phyloP scores from a whole-genome alignment of 2,888 invertebrate species.

The Amblyteles armatorius region DNA sequence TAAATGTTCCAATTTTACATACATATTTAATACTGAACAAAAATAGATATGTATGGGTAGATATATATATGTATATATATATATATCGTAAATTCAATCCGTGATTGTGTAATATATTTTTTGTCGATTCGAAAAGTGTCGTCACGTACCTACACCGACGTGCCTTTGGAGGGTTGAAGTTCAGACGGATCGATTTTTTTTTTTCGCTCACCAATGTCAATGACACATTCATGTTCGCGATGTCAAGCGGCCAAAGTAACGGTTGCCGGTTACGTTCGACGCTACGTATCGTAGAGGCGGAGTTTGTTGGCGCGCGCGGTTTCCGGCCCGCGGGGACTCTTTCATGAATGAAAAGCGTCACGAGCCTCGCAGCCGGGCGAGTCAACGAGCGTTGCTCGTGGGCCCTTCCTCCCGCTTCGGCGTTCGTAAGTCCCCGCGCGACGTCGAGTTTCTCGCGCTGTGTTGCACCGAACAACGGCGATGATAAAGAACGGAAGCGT shows the following conservation, averaged over 20 bases:
- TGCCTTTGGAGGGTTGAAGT: background rate
- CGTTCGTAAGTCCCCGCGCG: slow-evolving; percentile 4
- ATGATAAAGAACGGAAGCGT: slow-evolving; percentile 75
- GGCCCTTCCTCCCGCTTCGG: background rate
- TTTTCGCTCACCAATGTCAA: slow-evolving; percentile 19
- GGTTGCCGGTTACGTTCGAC: slow-evolving; percentile 54
- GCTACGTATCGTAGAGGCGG: slow-evolving; percentile 63
- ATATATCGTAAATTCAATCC: background rate
- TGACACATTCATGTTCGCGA: slow-evolving; percentile 22
- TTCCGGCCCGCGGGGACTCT: slow-evolving; percentile 65
- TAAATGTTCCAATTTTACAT: background rate
- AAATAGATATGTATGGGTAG: no score
- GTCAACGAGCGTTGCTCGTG: slow-evolving; percentile 5
- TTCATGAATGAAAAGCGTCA: slow-evolving; percentile 70
- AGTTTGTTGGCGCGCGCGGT: slow-evolving; percentile 65
- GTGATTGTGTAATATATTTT: background rate
- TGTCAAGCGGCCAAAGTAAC: slow-evolving; percentile 50
- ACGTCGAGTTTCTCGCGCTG: slow-evolving; percentile 2
- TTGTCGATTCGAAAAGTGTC: background rate
- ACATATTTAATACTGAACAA: no score
- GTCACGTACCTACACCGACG: background rate
- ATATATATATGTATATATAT: no score
- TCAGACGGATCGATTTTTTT: background rate
- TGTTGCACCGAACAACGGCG: slow-evolving; percentile 24
- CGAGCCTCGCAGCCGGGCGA: slow-evolving; percentile 27